These are phyloP conservation scores for Eurosta solidaginis DNA, from an alignment of 1,140 invertebrate species.

Conservation along the genomic window DNA sequence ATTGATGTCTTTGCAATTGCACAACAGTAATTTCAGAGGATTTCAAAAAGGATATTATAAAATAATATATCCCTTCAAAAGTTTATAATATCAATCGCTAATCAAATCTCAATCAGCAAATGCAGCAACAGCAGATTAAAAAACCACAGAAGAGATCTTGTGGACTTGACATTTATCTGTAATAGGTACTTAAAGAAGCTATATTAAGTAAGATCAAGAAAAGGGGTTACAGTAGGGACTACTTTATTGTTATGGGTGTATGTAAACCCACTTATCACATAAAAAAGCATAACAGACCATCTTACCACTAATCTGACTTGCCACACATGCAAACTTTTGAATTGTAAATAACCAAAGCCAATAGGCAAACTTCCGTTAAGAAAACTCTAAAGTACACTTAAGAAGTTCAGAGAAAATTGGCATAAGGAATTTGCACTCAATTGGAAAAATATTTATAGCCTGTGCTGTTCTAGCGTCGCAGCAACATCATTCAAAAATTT, in stretches of 20 bases:
- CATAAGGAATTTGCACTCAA: conserved; percentile 19
- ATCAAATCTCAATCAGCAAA: no score
- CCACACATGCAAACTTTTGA: background rate
- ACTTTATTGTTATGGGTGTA: background rate
- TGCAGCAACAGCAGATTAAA: no score
- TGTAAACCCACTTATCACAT: background rate
- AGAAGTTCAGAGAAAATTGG: conserved; percentile 27
- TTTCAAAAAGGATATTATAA: no score
- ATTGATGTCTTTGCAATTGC: no score
- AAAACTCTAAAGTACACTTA: conserved; percentile 26
- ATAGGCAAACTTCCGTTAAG: background rate
- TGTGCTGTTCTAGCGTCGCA: background rate
- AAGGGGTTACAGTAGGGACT: no score
- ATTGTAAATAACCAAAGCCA: background rate
- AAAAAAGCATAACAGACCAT: background rate
- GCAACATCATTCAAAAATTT: conserved; percentile 23
- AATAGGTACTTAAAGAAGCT: no score
- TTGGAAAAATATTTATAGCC: conserved; percentile 26
- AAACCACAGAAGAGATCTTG: no score
- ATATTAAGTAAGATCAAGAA: no score
- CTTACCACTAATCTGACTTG: conserved; percentile 2
- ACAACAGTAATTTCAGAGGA: no score
- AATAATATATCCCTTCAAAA: no score
- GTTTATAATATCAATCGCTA: no score
- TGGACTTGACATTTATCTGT: no score